Evolutionary conservation across 2,797 vertebrate genomes (phyloP), one percentile per base, ranked within the genome.

Genomic region (Danionella dracula): DNA sequence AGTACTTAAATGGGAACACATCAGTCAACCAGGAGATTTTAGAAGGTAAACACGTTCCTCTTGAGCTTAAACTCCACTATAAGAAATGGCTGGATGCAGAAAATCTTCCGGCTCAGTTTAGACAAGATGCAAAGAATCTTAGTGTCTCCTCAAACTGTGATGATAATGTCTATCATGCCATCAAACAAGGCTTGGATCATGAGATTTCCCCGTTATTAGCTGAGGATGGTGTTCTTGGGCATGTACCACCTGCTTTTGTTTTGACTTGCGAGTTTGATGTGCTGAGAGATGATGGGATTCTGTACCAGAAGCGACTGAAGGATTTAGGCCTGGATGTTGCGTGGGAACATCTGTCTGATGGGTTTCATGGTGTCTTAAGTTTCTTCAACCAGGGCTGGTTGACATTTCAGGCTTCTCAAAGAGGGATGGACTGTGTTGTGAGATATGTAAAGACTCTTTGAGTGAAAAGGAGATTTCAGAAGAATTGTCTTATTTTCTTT

Each of bases 241-340:
- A 42, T 4, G 78, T 84, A 4, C 91, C 92, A 0, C 85, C 86
- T 56, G 55, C 91, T 5, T 93, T 92, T 75, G 55, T 94, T 6
- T 78, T 96, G 74, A 95, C 89, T 73, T 95, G 92, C 38, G 89
- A 93, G 72, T 89, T 84, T 2, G 93, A 94, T 1, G 48, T 90
- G 41, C 64, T 94, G 38, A 84, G 89, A 72, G 92, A 95, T 9
- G 86, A 94, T 5, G 90, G 90, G 1, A 80, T 94, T 23, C 75
- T 94, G n/a, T 93, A 88, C 69, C 88, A 89, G 76, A 93, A 92
- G 73, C 78, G 89, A 1, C 79, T 93, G 66, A 85, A 91, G 73
- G 90, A 92, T 51, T 78, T 89, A 5, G 84, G 84, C 0, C 71
- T 89, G 62, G 77, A 83, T 0, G 88, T 93, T 68, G 89, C 86